Percentiles rank a stretch among this genome's conserved stretches.
These are phyloP conservation scores for Chelon labrosus DNA, from an alignment of 2,797 vertebrate species.

Conservation along the genomic window DNA sequence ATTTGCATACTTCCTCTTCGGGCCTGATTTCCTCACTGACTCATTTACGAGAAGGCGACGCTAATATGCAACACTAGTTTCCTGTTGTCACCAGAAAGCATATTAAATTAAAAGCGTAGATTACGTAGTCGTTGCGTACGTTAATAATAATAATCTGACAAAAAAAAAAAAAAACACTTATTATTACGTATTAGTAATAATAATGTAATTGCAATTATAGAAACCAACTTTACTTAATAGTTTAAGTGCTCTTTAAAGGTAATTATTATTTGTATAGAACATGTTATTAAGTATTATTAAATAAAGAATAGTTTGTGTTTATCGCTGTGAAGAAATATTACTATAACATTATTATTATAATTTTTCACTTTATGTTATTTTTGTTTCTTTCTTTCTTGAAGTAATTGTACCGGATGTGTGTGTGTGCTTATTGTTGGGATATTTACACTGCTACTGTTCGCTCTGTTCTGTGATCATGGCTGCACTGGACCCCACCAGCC, in stretches of 20 bases:
- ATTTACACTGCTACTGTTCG: constrained; percentile 55
- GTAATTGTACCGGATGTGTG: constrained; percentile 71
- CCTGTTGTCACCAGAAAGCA: constrained; percentile 42
- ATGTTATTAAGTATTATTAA: not conserved
- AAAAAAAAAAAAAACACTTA: too few species aligned
- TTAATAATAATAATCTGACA: not conserved
- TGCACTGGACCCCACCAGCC: constrained; percentile 86
- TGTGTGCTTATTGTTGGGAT: constrained; percentile 27
- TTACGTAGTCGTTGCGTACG: not conserved
- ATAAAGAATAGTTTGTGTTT: not conserved
- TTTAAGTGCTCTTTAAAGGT: too few species aligned
- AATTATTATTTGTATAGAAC: too few species aligned
- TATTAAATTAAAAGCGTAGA: constrained; percentile 59
- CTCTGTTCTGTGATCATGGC: constrained; percentile 87
- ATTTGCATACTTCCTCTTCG: constrained; percentile 82
- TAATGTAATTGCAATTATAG: too few species aligned
- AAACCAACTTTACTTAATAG: too few species aligned
- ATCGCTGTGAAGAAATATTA: not conserved
- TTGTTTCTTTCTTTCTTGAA: constrained; percentile 24
- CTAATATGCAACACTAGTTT: constrained; percentile 40
- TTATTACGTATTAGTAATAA: too few species aligned
- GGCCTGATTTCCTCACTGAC: constrained; percentile 72
- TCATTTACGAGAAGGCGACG: constrained; percentile 55
- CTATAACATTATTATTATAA: not conserved
- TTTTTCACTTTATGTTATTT: not conserved